Evolutionary conservation across 2,888 invertebrate species (phyloP).

Genomic region (Philereme vetulata): DNA sequence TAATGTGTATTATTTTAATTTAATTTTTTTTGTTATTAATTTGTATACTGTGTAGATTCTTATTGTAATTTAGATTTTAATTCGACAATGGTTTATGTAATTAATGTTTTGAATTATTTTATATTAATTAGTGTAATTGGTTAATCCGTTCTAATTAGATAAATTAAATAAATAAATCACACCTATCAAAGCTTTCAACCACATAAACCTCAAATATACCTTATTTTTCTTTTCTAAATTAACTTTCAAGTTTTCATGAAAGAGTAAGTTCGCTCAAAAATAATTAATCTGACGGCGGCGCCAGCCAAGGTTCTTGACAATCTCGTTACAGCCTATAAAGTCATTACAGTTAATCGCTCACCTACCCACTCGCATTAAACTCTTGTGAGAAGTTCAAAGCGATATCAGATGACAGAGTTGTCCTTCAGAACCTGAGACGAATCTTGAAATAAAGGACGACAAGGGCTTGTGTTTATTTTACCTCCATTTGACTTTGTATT

Average conservation of each 20-base stretch:
- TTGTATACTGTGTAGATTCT: too few species aligned
- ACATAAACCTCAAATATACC: too few species aligned
- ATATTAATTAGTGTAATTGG: too few species aligned
- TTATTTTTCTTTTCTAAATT: too few species aligned
- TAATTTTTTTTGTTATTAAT: too few species aligned
- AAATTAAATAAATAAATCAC: too few species aligned
- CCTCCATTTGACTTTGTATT: slow-evolving; percentile 34
- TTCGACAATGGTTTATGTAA: too few species aligned
- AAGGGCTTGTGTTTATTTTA: slow-evolving; percentile 37
- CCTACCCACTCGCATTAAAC: slow-evolving; percentile 42
- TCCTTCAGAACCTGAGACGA: slow-evolving; percentile 45
- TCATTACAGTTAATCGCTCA: slow-evolving; percentile 47
- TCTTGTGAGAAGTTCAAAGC: slow-evolving; percentile 52
- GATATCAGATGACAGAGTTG: slow-evolving; percentile 60
- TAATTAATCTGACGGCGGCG: slow-evolving; percentile 2
- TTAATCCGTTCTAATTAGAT: too few species aligned
- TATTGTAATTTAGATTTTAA: too few species aligned
- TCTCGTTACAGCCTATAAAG: slow-evolving; percentile 46
- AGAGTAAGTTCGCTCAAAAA: slow-evolving; percentile 1
- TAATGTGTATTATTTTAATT: too few species aligned
- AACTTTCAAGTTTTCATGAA: neutral
- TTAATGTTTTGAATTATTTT: too few species aligned
- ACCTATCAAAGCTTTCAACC: too few species aligned
- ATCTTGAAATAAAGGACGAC: slow-evolving; percentile 34
- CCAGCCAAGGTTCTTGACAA: slow-evolving; percentile 20